Base-by-base conservation (phyloP, 2,888 invertebrate species). In the Arrhopalites spinosus region DNA sequence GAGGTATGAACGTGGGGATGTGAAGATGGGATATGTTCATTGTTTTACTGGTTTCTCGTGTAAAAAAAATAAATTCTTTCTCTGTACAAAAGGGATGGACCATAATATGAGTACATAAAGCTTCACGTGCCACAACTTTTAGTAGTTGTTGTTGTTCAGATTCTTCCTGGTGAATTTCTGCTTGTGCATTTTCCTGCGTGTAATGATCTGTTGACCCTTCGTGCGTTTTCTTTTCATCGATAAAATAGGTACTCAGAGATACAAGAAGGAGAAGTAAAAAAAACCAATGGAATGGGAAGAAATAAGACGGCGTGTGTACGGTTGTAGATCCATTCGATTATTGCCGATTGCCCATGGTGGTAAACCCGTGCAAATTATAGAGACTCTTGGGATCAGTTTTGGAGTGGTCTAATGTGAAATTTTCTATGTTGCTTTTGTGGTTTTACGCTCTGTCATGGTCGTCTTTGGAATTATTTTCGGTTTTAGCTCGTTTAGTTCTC, bases 361-460 rank as follows among this genome's bases (percentile, higher is more conserved):
- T 71, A 71, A 71, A 71, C 43, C 71, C 71, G 71, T 71, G 71
- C 61, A 71, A 71, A 71, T 71, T 71, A 71, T 61, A 59, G 71
- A 23, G 71, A 61, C 71, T 71, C 71, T 61, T 71, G 71, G 71
- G 61, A 71, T 71, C 71, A 71, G 71, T 71, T 71, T 71, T 71
- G 15, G 43, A 45, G 25, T 3, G 36, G 71, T 43, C 45, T 71
- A 71, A 71, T 71, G 71, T 61, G 71, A 71, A 71, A 61, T 71
- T 61, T 71, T 43, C 30, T 71, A 61, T 59, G 59, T 61, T 59
- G 20, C 59, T 59, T 53, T 17, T n/a, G 53, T 50, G 2, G 7
- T 50, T 17, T 15, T 17, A 11, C 53, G 1, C 20, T 53, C 20
- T n/a, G 5, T 20, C 23, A 20, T 23, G 53, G 5, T 53, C 53